A percentile compares a stretch with the other conserved stretches of the same genome.
phyloP scores from a whole-genome alignment of 2,797 vertebrate species.

The Melanotaenia pygmaea region DNA sequence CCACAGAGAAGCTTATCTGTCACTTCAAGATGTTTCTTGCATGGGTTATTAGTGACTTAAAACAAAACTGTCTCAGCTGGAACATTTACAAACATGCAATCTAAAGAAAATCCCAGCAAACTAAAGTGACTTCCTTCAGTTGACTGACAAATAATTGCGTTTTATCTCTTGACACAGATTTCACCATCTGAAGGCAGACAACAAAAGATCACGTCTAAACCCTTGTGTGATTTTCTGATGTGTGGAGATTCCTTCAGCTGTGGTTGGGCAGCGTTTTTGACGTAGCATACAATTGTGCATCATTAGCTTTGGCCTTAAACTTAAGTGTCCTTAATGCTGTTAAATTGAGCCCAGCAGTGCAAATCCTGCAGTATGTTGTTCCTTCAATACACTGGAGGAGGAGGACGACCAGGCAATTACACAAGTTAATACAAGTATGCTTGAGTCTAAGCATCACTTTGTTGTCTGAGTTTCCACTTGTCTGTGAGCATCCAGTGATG shows the following conservation, averaged over 20 bases:
- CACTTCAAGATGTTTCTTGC: conserved; percentile 13
- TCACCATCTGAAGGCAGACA: background rate
- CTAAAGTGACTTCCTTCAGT: background rate
- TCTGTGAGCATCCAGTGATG: conserved; percentile 1
- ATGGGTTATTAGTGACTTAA: background rate
- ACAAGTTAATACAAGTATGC: conserved; percentile 31
- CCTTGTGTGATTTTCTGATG: background rate
- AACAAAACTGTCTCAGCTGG: accelerated
- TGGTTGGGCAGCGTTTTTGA: conserved; percentile 18
- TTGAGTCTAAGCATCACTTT: conserved; percentile 4
- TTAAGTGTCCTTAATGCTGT: conserved; percentile 58
- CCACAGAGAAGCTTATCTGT: conserved; percentile 22
- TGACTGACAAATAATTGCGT: conserved; percentile 6
- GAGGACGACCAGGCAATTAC: conserved; percentile 25
- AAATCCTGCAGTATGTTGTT: conserved; percentile 41
- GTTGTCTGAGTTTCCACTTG: conserved; percentile 6
- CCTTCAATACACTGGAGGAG: conserved; percentile 34
- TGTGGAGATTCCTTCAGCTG: conserved; percentile 19
- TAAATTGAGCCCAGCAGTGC: conserved; percentile 46
- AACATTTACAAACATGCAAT: background rate
- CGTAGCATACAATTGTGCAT: conserved; percentile 34
- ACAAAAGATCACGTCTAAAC: background rate
- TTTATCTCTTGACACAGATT: background rate
- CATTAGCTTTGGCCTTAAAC: conserved; percentile 32
- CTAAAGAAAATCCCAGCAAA: conserved; percentile 10